phyloP scores from a whole-genome alignment of 2,113 vertebrate species.

The Mohoua ochrocephala region DNA sequence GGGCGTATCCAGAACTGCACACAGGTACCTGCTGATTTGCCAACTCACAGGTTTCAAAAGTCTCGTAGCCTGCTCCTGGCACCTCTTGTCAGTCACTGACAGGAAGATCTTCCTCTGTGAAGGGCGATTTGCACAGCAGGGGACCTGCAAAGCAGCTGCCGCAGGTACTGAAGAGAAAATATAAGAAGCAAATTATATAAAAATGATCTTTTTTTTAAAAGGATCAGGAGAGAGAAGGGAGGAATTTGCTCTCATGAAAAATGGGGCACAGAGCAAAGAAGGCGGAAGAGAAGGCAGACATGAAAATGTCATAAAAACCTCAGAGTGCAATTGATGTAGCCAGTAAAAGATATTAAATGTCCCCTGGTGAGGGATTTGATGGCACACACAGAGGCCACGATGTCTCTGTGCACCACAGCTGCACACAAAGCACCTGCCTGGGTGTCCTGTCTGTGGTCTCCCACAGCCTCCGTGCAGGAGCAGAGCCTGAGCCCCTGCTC shows the following conservation, averaged over 20 bases:
- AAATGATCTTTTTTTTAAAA: not conserved
- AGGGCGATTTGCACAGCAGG: conserved; percentile 65
- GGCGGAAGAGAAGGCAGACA: not conserved
- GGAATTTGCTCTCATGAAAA: not conserved
- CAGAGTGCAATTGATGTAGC: not conserved
- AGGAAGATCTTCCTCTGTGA: conserved; percentile 56
- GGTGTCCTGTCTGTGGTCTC: not conserved
- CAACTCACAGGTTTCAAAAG: conserved; percentile 43
- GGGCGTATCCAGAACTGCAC: conserved; percentile 43
- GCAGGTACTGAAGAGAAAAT: conserved; percentile 21
- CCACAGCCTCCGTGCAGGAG: not conserved
- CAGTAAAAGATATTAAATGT: not conserved
- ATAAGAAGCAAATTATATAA: conserved; percentile 31
- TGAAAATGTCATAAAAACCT: not conserved
- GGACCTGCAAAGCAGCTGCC: conserved; percentile 46
- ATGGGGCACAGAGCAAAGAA: not conserved
- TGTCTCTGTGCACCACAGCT: not conserved
- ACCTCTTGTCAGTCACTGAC: conserved; percentile 54
- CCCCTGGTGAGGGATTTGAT: fast-evolving
- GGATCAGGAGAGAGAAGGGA: not conserved
- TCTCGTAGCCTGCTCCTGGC: conserved; percentile 53
- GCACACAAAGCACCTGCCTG: not conserved
- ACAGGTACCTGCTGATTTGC: conserved; percentile 55
- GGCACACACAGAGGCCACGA: not conserved
- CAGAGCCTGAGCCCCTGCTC: not conserved